Evolutionary conservation across 2,797 vertebrate genomes (phyloP).

Genomic region (Taeniopygia guttata): DNA sequence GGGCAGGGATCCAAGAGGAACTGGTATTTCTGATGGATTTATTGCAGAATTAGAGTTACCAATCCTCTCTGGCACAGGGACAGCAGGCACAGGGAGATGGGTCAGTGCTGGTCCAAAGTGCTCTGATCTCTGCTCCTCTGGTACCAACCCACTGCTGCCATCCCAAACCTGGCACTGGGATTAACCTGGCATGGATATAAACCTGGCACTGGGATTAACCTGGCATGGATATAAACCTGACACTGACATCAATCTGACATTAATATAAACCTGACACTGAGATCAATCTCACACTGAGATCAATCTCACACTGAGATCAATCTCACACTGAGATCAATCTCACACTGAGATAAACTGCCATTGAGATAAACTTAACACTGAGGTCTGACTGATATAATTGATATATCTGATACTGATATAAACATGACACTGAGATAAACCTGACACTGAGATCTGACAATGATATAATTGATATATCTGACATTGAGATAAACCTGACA

Average conservation of each 20-base stretch:
- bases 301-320: neutral
- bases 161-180: neutral
- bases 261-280: neutral
- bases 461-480: rapidly evolving
- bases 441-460: rapidly evolving
- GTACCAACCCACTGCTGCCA: neutral
- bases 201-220: no score
- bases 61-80: neutral
- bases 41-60: neutral
- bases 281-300: neutral
- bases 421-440: neutral
- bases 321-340: no score
- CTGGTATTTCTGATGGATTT: neutral
- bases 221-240: neutral
- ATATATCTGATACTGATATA: neutral
- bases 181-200: no score
- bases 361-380: no score
- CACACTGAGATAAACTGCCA: no score
- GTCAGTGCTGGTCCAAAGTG: neutral
- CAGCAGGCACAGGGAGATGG: neutral
- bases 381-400: no score
- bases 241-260: rapidly evolving
- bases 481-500: rapidly evolving
- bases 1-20: neutral
- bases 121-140: neutral